Evolutionary conservation across 2,113 vertebrate species (phyloP).

Genomic region (Reinhardtius hippoglossoides): DNA sequence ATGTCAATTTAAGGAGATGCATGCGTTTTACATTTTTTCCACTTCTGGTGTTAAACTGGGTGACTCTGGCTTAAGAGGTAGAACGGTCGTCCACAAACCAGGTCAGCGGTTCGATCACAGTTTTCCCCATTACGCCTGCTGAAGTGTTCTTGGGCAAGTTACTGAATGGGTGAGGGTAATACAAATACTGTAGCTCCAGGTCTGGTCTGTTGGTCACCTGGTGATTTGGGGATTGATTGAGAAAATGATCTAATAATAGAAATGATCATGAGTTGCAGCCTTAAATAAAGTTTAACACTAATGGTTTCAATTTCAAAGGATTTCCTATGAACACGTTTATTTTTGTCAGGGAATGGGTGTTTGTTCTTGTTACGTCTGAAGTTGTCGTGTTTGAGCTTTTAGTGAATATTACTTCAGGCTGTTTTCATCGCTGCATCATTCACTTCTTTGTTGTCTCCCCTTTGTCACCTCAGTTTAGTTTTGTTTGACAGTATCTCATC

Average conservation of each 20-base stretch:
- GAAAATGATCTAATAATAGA: background rate
- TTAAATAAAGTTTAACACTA: background rate
- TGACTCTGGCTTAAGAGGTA: too few species aligned
- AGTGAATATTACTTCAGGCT: conserved; percentile 8
- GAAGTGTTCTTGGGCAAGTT: too few species aligned
- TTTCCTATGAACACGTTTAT: background rate
- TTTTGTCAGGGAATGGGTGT: background rate
- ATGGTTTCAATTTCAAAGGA: background rate
- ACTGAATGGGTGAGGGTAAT: too few species aligned
- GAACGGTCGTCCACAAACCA: too few species aligned
- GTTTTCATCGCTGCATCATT: conserved; percentile 24
- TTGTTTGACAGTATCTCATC: conserved; percentile 47
- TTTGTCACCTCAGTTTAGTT: conserved; percentile 40
- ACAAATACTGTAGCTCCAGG: too few species aligned
- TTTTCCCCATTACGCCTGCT: too few species aligned
- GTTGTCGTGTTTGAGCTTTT: background rate
- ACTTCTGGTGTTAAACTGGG: background rate
- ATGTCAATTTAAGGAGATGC: background rate
- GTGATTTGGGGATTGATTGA: background rate
- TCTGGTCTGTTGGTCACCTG: background rate
- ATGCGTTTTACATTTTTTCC: too few species aligned
- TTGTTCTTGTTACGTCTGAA: conserved; percentile 12
- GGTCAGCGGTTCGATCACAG: too few species aligned
- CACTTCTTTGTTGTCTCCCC: conserved; percentile 25
- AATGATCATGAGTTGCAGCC: background rate